These are phyloP conservation scores for Puntigrus tetrazona DNA, from an alignment of 2,113 vertebrate genomes.

Conservation along the genomic window DNA sequence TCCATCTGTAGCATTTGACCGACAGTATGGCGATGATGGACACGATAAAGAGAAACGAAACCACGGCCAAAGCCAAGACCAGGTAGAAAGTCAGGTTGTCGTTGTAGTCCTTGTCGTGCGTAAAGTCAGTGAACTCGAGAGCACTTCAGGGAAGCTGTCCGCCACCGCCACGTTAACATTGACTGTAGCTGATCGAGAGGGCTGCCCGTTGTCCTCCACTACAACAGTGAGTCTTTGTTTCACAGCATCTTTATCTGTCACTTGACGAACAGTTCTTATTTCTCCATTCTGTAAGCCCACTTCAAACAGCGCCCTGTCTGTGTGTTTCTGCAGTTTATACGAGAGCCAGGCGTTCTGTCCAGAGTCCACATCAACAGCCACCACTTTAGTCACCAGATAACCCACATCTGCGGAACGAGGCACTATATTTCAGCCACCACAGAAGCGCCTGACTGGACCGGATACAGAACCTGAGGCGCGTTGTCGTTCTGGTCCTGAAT, in stretches of 20 bases:
- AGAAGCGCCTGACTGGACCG: conserved; percentile 55
- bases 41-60: conserved; percentile 71
- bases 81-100: conserved; percentile 54
- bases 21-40: conserved; percentile 55
- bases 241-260: conserved; percentile 58
- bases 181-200: conserved; percentile 52
- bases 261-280: conserved; percentile 55
- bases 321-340: conserved; percentile 63
- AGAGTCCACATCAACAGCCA: conserved; percentile 60
- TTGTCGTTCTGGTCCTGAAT: conserved; percentile 71
- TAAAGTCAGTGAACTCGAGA: conserved; percentile 47
- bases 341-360: conserved; percentile 65
- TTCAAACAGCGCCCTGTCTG: conserved; percentile 63
- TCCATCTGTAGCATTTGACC: conserved; percentile 62
- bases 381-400: conserved; percentile 54
- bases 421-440: conserved; percentile 63
- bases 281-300: conserved; percentile 64
- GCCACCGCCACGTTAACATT: conserved; percentile 59
- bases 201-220: conserved; percentile 61
- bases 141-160: conserved; percentile 60
- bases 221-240: conserved; percentile 59
- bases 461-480: conserved; percentile 60
- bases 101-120: conserved; percentile 19
- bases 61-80: conserved; percentile 51
- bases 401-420: conserved; percentile 62